These are phyloP conservation scores for Metalampra italica DNA, from an alignment of 2,888 invertebrate species.

Conservation along the genomic window DNA sequence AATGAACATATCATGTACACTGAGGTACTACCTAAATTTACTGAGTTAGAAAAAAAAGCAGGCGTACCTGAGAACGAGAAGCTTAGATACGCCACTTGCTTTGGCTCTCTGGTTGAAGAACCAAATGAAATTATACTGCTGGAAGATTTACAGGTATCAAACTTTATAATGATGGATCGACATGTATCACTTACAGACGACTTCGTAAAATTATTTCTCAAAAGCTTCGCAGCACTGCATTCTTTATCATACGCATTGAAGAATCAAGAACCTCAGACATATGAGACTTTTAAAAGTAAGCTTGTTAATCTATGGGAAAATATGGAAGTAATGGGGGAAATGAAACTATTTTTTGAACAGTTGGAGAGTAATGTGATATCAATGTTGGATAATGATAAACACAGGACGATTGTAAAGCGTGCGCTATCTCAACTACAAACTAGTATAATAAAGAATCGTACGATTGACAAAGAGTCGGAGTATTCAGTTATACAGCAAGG, in stretches of 20 bases:
- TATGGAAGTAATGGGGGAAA: not conserved
- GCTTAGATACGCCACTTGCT: constrained; percentile 30
- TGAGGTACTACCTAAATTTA: constrained; percentile 29
- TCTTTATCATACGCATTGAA: constrained; percentile 34
- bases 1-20: constrained; percentile 37
- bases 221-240: constrained; percentile 33
- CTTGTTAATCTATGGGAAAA: not conserved
- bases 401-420: not conserved
- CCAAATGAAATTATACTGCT: constrained; percentile 38
- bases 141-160: constrained; percentile 32
- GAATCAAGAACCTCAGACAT: constrained; percentile 22
- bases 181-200: constrained; percentile 11
- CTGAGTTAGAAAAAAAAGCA: constrained; percentile 23
- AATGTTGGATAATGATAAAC: not conserved
- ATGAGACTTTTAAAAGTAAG: not conserved
- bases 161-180: constrained; percentile 31
- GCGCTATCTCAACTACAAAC: not conserved
- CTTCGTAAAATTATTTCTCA: constrained; percentile 25
- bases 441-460: not conserved
- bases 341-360: not conserved
- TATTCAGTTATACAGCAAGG: constrained; percentile 24
- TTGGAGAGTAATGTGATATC: not conserved
- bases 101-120: constrained; percentile 26
- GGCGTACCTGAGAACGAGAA: constrained; percentile 26
- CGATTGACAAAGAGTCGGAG: constrained; percentile 14